Percentiles rank a stretch among this genome's conserved stretches.
Conservation (phyloP, 2,113 vertebrate genomes). For the Stercorarius parasiticus region DNA sequence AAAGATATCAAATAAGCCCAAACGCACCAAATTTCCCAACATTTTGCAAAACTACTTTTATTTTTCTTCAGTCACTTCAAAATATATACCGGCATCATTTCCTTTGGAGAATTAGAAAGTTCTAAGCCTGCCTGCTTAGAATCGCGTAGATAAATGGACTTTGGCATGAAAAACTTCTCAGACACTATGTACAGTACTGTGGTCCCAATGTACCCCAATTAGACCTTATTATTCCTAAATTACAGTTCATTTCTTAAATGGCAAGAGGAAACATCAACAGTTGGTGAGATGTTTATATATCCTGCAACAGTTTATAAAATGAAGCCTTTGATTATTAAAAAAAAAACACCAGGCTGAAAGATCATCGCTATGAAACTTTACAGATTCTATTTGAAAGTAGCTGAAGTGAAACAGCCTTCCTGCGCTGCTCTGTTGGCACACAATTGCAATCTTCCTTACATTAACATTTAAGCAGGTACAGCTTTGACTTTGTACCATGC, state of each 20-base stretch:
- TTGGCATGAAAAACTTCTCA: background rate
- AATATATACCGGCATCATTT: background rate
- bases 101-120: background rate
- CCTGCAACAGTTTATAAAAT: background rate
- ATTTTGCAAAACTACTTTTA: background rate
- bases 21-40: background rate
- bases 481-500: background rate
- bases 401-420: background rate
- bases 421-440: background rate
- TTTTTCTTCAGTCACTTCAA: background rate
- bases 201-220: background rate
- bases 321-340: background rate
- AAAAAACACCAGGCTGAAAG: background rate
- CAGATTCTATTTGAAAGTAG: background rate
- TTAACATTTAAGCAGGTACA: background rate
- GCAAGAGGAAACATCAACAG: background rate
- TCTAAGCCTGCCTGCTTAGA: background rate
- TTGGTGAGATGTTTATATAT: background rate
- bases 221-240: background rate
- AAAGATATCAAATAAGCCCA: background rate
- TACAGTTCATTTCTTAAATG: background rate
- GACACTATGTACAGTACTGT: background rate
- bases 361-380: background rate
- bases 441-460: background rate
- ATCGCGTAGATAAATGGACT: background rate